These are phyloP conservation scores for Siderastrea radians DNA, from an alignment of 92 coral and sea anemone species.

Conservation along the genomic window DNA sequence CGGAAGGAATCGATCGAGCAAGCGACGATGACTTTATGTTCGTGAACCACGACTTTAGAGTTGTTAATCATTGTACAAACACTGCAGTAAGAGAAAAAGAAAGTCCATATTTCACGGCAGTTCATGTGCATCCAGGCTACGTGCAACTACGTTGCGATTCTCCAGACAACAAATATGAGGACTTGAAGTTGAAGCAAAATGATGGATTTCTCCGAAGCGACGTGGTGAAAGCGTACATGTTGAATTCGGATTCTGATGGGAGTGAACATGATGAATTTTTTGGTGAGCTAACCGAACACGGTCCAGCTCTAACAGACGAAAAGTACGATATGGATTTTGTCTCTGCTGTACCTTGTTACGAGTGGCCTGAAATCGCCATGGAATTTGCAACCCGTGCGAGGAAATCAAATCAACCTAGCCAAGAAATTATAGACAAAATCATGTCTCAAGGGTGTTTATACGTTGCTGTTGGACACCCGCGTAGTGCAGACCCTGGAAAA, in stretches of 20 bases:
- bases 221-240: conserved; percentile 21
- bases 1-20: conserved; percentile 21
- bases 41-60: conserved; percentile 12
- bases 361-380: conserved; percentile 30
- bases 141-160: conserved; percentile 18
- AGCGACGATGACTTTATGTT: conserved; percentile 18
- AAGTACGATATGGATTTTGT: conserved; percentile 13
- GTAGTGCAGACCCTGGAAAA: conserved; percentile 13
- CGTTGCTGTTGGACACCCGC: conserved; percentile 27
- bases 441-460: conserved; percentile 18
- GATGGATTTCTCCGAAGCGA: conserved; percentile 35
- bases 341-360: conserved; percentile 17
- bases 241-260: conserved; percentile 8
- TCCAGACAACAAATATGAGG: not conserved
- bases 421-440: conserved; percentile 14
- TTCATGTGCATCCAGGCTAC: conserved; percentile 15
- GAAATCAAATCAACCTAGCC: conserved; percentile 9
- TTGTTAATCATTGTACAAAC: not conserved
- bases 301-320: conserved; percentile 36
- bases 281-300: conserved; percentile 14
- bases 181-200: conserved; percentile 1
- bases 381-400: conserved; percentile 24
- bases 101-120: conserved; percentile 4
- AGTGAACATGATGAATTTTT: conserved; percentile 10
- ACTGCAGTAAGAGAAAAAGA: not conserved